These are phyloP conservation scores for Erithacus rubecula DNA, from an alignment of 2,797 vertebrate genomes.

Conservation along the genomic window DNA sequence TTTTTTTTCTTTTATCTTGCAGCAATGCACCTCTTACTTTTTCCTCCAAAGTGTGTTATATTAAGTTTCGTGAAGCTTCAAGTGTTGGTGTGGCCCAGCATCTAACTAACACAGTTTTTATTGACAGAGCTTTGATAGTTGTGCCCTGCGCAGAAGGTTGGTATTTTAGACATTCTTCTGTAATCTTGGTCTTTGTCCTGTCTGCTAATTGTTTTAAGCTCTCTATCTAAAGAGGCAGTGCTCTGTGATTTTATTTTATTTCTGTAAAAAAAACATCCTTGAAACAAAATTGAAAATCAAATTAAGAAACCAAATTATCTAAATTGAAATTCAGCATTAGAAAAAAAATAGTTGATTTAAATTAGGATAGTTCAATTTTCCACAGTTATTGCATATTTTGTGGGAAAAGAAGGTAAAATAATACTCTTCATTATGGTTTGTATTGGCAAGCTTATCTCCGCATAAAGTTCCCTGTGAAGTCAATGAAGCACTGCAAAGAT, in stretches of 20 bases:
- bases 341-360: background rate
- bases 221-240: slow-evolving; percentile 31
- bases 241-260: background rate
- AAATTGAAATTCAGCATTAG: background rate
- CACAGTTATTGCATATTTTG: background rate
- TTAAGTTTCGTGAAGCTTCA: slow-evolving; percentile 95
- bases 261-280: background rate
- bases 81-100: slow-evolving; percentile 99
- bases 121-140: slow-evolving; percentile 99
- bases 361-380: background rate
- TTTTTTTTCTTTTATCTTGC: slow-evolving; percentile 73
- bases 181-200: slow-evolving; percentile 48
- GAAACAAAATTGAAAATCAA: background rate
- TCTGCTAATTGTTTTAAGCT: slow-evolving; percentile 59
- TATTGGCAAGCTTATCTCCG: background rate
- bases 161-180: slow-evolving; percentile 73
- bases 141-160: slow-evolving; percentile 98
- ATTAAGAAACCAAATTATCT: background rate
- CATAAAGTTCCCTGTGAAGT: slow-evolving; percentile 24
- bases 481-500: background rate
- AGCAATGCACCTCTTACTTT: slow-evolving; percentile 94
- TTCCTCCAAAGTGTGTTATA: slow-evolving; percentile 99
- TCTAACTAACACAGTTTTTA: slow-evolving; percentile 99
- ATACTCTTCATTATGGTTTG: background rate
- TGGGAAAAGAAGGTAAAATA: background rate